A percentile compares a stretch with the other conserved stretches of the same genome.
Evolutionary conservation across 1,140 invertebrate species (phyloP).

Genomic region (Coelopa frigida): DNA sequence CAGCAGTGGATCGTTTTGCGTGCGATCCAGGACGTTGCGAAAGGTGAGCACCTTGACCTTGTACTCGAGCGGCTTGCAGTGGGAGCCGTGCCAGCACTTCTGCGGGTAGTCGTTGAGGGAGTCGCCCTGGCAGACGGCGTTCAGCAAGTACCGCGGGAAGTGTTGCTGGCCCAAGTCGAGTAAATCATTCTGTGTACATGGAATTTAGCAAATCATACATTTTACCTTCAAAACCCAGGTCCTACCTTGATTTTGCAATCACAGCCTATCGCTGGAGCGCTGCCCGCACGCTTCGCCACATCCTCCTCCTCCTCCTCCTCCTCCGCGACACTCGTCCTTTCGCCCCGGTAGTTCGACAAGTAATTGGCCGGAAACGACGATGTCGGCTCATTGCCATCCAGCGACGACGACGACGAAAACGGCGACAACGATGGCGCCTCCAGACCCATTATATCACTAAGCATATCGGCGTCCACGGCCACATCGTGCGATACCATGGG

Average conservation of each 20-base stretch:
- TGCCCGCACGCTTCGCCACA: conserved; percentile 5
- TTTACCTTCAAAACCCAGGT: not conserved
- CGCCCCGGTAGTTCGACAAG: no score
- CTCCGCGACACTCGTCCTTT: no score
- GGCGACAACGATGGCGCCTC: no score
- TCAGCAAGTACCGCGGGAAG: conserved; percentile 37
- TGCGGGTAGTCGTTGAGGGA: conserved; percentile 8
- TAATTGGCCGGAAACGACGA: no score
- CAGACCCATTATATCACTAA: no score
- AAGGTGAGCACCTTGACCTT: conserved; percentile 34
- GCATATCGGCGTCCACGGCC: no score
- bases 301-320: no score
- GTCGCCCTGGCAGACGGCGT: conserved; percentile 31
- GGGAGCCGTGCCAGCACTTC: conserved; percentile 32
- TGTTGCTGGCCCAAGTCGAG: conserved; percentile 28
- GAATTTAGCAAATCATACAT: not conserved
- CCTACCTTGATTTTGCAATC: conserved; percentile 41
- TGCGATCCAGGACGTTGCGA: not conserved
- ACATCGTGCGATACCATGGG: no score
- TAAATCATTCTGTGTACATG: conserved; percentile 29
- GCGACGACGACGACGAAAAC: no score
- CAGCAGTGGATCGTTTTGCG: conserved; percentile 7
- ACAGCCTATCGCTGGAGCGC: conserved; percentile 20
- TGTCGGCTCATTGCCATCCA: no score
- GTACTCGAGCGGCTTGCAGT: conserved; percentile 36